Conservation (phyloP, 2,888 invertebrate species). For the Leucania comma region DNA sequence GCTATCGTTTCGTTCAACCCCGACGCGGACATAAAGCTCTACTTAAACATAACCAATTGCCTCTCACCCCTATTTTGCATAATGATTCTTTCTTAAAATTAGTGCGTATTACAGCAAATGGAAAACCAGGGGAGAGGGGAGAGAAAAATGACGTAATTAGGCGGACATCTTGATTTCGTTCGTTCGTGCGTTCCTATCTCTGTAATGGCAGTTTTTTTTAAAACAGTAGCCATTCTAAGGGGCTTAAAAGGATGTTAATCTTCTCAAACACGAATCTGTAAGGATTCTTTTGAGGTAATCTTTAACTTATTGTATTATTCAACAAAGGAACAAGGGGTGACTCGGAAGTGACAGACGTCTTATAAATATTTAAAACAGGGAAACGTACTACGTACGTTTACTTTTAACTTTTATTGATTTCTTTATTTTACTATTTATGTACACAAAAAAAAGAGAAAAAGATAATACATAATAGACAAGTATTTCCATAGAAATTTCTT, state of each 20-base stretch:
- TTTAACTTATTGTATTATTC: slow-evolving; percentile 49
- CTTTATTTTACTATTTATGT: too few relatives aligned
- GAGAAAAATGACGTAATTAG: slow-evolving; percentile 70
- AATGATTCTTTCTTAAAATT: slow-evolving; percentile 68
- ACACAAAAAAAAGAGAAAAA: too few relatives aligned
- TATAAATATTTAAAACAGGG: slow-evolving; percentile 2
- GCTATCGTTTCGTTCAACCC: slow-evolving; percentile 14
- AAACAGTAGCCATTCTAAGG: slow-evolving; percentile 46
- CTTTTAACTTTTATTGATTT: neutral
- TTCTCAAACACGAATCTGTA: slow-evolving; percentile 35
- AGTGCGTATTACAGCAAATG: slow-evolving; percentile 63
- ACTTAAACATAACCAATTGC: slow-evolving; percentile 57
- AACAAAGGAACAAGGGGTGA: slow-evolving; percentile 38
- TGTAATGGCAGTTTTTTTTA: slow-evolving; percentile 51
- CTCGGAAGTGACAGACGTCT: neutral
- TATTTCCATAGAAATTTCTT: too few relatives aligned
- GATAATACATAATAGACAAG: too few relatives aligned
- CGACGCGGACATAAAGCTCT: slow-evolving; percentile 30
- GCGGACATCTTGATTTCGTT: slow-evolving; percentile 68
- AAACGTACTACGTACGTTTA: neutral
- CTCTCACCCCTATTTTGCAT: slow-evolving; percentile 58
- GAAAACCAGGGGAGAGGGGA: slow-evolving; percentile 55
- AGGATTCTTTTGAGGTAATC: slow-evolving; percentile 41
- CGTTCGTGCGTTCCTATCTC: slow-evolving; percentile 51
- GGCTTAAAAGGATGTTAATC: slow-evolving; percentile 53